phyloP scores from a whole-genome alignment of 2,797 vertebrate species.

The Sphenodon punctatus region DNA sequence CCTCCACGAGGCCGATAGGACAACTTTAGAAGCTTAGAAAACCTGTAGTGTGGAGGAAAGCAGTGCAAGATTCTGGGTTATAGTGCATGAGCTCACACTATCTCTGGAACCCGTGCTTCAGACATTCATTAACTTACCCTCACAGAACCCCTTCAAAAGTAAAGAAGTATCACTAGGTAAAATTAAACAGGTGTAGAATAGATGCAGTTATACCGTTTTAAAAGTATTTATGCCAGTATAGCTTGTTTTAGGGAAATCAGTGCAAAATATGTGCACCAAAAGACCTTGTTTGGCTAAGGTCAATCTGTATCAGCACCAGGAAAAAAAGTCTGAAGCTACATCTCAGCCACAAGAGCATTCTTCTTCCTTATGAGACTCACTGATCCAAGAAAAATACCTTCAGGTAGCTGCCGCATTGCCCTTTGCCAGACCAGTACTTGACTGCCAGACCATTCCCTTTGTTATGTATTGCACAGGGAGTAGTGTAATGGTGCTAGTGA shows the following conservation, averaged over 20 bases:
- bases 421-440: no score
- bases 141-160: background rate
- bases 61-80: background rate
- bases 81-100: background rate
- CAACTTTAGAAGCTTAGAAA: background rate
- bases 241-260: fast-evolving
- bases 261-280: fast-evolving
- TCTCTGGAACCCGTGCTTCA: background rate
- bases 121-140: background rate
- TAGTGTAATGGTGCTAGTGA: no score
- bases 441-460: no score
- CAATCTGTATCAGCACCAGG: no score
- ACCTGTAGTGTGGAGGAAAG: background rate
- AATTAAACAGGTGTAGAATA: background rate
- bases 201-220: background rate
- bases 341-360: background rate
- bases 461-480: no score
- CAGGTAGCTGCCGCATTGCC: background rate
- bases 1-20: background rate
- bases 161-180: background rate
- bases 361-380: fast-evolving
- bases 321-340: background rate
- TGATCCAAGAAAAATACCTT: fast-evolving
- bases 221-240: fast-evolving
- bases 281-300: no score